These are phyloP conservation scores for Panthera leo DNA, from an alignment of 2,113 vertebrate genomes.

Conservation along the genomic window DNA sequence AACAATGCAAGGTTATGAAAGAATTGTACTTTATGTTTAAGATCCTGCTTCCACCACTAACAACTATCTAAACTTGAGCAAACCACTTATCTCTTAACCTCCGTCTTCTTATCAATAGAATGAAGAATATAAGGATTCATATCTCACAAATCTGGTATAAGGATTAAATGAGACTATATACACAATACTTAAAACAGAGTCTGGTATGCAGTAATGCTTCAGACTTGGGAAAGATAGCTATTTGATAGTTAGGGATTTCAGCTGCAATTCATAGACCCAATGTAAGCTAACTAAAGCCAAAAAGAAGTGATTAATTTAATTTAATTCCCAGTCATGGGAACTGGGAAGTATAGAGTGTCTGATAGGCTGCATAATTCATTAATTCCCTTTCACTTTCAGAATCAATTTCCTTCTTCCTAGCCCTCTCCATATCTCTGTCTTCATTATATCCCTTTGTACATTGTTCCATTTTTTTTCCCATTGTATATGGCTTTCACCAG, in stretches of 20 bases:
- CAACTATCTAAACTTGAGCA: background rate
- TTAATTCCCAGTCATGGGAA: no score
- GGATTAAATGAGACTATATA: background rate
- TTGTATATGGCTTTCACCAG: background rate
- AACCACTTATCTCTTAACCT: background rate
- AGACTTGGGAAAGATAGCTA: background rate
- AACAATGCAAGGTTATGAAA: background rate
- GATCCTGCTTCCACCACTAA: background rate
- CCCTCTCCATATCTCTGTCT: background rate
- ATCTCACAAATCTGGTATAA: background rate
- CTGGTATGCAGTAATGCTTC: background rate
- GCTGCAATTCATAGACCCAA: background rate
- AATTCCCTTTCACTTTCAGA: background rate
- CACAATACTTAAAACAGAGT: background rate
- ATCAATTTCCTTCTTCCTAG: background rate
- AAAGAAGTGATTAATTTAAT: background rate
- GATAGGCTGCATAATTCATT: background rate
- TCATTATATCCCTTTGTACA: background rate
- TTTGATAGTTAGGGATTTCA: background rate
- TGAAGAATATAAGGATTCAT: background rate
- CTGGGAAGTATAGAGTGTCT: background rate
- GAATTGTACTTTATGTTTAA: background rate
- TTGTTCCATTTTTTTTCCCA: background rate
- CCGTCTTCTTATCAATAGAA: background rate
- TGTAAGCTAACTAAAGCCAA: background rate